Evolutionary conservation across 2,888 invertebrate species (phyloP).

Genomic region (Diarsia rubi): DNA sequence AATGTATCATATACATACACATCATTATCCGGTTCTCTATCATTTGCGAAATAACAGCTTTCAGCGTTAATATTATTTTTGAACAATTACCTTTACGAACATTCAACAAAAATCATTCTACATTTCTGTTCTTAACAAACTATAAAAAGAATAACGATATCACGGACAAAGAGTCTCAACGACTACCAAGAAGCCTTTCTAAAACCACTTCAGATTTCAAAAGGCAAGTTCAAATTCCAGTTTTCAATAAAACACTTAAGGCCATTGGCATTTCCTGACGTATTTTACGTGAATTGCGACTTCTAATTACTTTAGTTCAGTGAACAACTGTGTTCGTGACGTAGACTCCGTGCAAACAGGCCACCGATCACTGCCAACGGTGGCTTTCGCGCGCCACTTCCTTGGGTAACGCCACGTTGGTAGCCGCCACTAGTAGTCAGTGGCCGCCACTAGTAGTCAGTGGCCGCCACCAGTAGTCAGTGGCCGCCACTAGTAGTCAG

Average conservation of each 20-base stretch:
- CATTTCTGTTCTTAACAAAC: not conserved
- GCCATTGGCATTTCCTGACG: conserved; percentile 51
- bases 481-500: too few species aligned
- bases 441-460: too few species aligned
- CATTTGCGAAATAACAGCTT: not conserved
- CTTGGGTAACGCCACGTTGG: too few species aligned
- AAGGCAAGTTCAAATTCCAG: conserved; percentile 41
- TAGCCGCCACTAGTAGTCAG: too few species aligned
- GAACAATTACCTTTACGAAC: not conserved
- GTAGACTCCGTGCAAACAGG: conserved; percentile 4
- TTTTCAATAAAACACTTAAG: conserved; percentile 61
- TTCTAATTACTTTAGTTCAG: conserved; percentile 68
- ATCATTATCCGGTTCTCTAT: not conserved
- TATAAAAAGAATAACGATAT: not conserved
- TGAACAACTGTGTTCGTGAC: conserved; percentile 69
- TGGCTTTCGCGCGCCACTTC: too few species aligned
- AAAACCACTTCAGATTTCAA: conserved; percentile 36
- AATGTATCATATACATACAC: not conserved
- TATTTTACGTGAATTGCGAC: conserved; percentile 64
- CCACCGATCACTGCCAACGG: too few species aligned
- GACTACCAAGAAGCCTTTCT: conserved; percentile 5
- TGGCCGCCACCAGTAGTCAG: too few species aligned
- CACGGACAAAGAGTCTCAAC: conserved; percentile 6
- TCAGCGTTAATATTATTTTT: not conserved
- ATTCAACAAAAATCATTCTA: not conserved